phyloP scores from a whole-genome alignment of 2,888 invertebrate species.

The Meganola albula region DNA sequence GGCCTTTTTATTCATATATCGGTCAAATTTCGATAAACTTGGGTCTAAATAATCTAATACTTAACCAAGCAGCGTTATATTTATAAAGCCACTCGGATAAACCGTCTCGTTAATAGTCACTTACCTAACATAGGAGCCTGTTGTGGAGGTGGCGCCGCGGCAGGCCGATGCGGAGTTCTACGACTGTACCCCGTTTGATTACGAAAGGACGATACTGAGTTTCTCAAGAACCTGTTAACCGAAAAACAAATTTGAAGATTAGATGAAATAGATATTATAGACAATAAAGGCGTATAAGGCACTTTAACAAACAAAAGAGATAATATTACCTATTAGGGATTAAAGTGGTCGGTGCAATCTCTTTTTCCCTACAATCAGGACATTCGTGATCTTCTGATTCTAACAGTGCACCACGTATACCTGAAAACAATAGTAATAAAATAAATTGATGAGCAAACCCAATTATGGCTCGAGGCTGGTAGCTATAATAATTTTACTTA shows the following conservation, averaged over 20 bases:
- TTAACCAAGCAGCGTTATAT: too few relatives aligned
- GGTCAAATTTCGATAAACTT: too few relatives aligned
- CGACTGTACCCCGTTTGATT: constrained; percentile 93
- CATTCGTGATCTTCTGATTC: constrained; percentile 97
- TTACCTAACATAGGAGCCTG: constrained; percentile 40
- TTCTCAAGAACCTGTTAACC: constrained; percentile 88
- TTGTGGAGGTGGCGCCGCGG: constrained; percentile 37
- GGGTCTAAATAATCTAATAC: too few relatives aligned
- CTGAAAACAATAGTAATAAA: too few relatives aligned
- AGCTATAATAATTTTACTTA: constrained; percentile 74
- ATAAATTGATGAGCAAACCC: too few relatives aligned
- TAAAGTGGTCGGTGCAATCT: constrained; percentile 93
- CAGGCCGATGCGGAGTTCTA: constrained; percentile 58
- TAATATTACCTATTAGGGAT: constrained; percentile 87
- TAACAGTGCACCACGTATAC: constrained; percentile 90
- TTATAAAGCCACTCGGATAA: too few relatives aligned
- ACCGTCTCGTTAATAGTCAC: constrained; percentile 8
- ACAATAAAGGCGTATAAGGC: too few relatives aligned
- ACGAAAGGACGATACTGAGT: constrained; percentile 92
- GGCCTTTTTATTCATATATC: too few relatives aligned
- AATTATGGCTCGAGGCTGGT: too few relatives aligned
- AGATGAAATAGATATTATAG: not conserved
- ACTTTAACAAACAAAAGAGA: not conserved
- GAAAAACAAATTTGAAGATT: not conserved
- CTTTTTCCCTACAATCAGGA: constrained; percentile 95